A percentile compares a stretch with the other conserved stretches of the same genome.
Evolutionary conservation across 1,140 invertebrate species (phyloP).

Genomic region (Caerostris darwini): DNA sequence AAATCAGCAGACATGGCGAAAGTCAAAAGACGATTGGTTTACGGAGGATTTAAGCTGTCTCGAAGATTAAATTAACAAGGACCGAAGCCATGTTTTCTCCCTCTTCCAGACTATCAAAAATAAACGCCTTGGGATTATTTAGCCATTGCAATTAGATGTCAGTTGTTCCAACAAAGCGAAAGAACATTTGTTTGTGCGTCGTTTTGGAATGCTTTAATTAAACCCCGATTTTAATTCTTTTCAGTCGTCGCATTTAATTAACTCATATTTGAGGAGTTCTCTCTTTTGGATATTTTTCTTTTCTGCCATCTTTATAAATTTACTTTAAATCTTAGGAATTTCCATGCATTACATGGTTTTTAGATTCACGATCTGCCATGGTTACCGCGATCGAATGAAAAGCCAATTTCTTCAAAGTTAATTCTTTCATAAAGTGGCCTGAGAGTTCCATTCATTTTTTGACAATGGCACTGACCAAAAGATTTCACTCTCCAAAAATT

Average conservation of each 20-base stretch:
- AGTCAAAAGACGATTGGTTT: neutral
- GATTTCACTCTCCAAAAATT: no score
- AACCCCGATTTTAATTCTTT: slow-evolving; percentile 50
- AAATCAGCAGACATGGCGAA: neutral
- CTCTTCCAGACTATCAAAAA: neutral
- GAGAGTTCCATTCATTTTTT: no score
- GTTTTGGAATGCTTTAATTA: slow-evolving; percentile 24
- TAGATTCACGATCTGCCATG: no score
- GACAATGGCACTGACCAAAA: no score
- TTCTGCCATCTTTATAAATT: neutral
- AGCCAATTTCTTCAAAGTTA: no score
- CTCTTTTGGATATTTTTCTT: neutral
- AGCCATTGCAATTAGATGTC: slow-evolving; percentile 38
- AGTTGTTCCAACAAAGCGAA: neutral
- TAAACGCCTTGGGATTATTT: neutral
- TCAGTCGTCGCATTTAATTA: slow-evolving; percentile 34
- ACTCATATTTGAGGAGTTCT: neutral
- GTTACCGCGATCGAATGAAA: no score
- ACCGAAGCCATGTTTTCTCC: neutral
- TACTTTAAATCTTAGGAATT: neutral
- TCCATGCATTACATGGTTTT: no score
- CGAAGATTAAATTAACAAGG: neutral
- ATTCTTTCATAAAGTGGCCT: no score
- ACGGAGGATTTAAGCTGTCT: neutral
- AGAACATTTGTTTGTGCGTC: slow-evolving; percentile 30